Percentiles rank a stretch among this genome's conserved stretches.
These are phyloP conservation scores for Xenotilapia flavipinnis DNA, from an alignment of 2,113 vertebrate species.

Conservation along the genomic window DNA sequence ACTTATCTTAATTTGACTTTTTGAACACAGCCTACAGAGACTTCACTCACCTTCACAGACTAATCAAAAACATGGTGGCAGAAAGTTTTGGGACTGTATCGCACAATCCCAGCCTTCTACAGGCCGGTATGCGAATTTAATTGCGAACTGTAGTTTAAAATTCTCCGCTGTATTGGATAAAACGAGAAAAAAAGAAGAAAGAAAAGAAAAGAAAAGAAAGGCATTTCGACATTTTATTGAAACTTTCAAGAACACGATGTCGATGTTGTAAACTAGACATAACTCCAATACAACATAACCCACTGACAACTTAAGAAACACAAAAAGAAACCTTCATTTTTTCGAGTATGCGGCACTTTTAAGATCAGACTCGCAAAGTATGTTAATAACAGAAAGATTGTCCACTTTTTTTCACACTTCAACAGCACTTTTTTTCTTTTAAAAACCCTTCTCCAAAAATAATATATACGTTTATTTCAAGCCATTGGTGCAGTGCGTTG, in stretches of 20 bases:
- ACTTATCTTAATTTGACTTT: neutral
- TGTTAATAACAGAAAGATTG: conserved; percentile 49
- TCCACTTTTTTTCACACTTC: conserved; percentile 61
- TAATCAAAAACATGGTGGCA: neutral
- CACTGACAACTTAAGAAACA: conserved; percentile 84
- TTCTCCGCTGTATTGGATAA: neutral
- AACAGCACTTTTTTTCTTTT: conserved; percentile 19
- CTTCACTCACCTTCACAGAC: neutral
- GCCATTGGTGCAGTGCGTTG: conserved; percentile 76
- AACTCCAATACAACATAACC: conserved; percentile 76
- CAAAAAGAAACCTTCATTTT: conserved; percentile 85
- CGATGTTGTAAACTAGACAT: conserved; percentile 75
- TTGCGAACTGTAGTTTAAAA: neutral
- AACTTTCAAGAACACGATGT: conserved; percentile 83
- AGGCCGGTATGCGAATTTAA: neutral
- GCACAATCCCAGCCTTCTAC: neutral
- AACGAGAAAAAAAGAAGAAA: neutral
- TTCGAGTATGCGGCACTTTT: conserved; percentile 67
- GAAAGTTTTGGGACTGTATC: neutral
- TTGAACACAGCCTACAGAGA: neutral
- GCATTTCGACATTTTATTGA: conserved; percentile 80
- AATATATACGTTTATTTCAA: conserved; percentile 50
- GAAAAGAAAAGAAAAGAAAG: neutral
- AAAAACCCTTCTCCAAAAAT: conserved; percentile 1
- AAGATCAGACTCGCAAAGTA: conserved; percentile 70